Evolutionary conservation across 2,797 vertebrate species (phyloP).

Genomic region (Eurystomus glaucurus): DNA sequence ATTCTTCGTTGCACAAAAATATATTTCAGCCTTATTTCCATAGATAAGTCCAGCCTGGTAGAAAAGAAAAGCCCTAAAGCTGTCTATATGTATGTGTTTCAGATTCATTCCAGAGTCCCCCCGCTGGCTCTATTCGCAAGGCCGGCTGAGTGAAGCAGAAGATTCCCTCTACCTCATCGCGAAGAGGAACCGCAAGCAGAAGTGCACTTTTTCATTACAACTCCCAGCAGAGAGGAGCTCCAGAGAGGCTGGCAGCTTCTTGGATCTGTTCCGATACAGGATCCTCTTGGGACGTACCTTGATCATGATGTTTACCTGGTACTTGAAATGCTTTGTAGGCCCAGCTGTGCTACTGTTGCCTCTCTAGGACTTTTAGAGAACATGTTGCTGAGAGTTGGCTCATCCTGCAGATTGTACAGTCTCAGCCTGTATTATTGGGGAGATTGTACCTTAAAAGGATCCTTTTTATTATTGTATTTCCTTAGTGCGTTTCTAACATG

Average conservation of each 20-base stretch:
- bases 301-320: slow-evolving; percentile 88
- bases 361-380: not conserved
- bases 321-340: slow-evolving; percentile 19
- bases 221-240: slow-evolving; percentile 55
- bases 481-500: not conserved
- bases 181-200: slow-evolving; percentile 81
- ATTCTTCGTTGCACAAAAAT: not conserved
- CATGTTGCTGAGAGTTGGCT: not conserved
- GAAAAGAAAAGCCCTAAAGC: not conserved
- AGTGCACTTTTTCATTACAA: slow-evolving; percentile 78
- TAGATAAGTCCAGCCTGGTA: not conserved
- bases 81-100: slow-evolving; percentile 21
- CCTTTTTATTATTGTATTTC: not conserved
- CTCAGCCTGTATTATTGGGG: not conserved
- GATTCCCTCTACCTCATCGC: slow-evolving; percentile 83
- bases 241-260: slow-evolving; percentile 71
- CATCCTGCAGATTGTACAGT: not conserved
- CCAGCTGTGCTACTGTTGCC: not conserved
- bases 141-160: slow-evolving; percentile 83
- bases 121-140: slow-evolving; percentile 87
- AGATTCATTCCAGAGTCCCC: slow-evolving; percentile 88
- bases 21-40: not conserved
- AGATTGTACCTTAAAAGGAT: not conserved
- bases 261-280: slow-evolving; percentile 83
- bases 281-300: slow-evolving; percentile 84